Evolutionary conservation across 2,113 vertebrate species (phyloP), one percentile per base, ranked within the genome.

Genomic region (Pomatostomus ruficeps): DNA sequence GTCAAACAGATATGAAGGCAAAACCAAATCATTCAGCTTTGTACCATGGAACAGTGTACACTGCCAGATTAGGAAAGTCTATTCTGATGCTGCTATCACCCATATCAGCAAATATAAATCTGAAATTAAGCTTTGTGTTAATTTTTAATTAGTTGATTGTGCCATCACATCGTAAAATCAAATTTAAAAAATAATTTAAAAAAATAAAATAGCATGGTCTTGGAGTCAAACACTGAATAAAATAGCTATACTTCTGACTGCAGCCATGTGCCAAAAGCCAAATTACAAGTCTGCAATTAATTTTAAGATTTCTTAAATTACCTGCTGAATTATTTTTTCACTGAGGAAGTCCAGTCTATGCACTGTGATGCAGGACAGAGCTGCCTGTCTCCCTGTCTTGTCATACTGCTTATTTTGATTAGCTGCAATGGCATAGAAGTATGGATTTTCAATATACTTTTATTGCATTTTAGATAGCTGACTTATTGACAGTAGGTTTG

Each of bases 361-460:
- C 2, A 4, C 46, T 77, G 11, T 59, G 31, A 88, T 31, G 10
- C 15, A 97, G 51, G 55, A 83, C 51, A 83, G 33, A 85, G 25
- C 9, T 70, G 26, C 36, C 67, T 80, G 13, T 95, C 63, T 85
- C 33, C n/a, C 36, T 42, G 19, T 79, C 78, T 93, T 76, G 43
- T 83, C 38, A 45, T 61, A 67, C 18, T 88, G 85, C 58, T 89
- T 92, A 72, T 89, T 95, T 81, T 85, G 36, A 92, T 85, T 54
- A 76, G 74, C n/a, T 85, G 35, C 66, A 89, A 70, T 38, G 31
- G 21, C 62, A 85, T 28, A 58, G 28, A 88, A 89, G 46, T 63
- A 93, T 59, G 88, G 81, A 88, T 94, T 91, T 95, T 87, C 82
- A 94, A 95, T 88, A 89, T 59, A 80, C 14, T 83, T 94, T 93